Evolutionary conservation across 2,888 invertebrate species (phyloP), one percentile per base, ranked within the genome.

Genomic region (Shargacucullia verbasci): DNA sequence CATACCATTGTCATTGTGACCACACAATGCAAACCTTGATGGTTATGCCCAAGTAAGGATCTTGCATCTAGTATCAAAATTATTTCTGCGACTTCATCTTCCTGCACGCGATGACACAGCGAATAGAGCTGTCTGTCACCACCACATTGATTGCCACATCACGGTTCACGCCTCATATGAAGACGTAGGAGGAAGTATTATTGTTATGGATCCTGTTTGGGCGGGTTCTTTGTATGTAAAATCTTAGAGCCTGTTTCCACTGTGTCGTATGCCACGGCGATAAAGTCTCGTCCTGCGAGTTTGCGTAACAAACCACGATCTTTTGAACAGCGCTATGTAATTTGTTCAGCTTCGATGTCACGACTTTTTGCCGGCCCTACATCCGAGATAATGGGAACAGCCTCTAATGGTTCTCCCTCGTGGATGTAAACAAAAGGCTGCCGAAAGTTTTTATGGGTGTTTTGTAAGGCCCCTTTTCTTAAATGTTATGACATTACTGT

Each of bases 31-130:
- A 46, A 59, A 50, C 73, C 70, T 76, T 76, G 67, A 43, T 41
- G 39, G 38, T 37, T 58, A 48, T 59, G 44, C 11, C 48, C 43
- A 45, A 58, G 35, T 29, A 47, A 48, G 56, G 65, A 59, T 60
- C 25, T 43, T 27, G 56, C 46, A 57, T 56, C 39, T 44, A n/a
- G n/a, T n/a, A n/a, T n/a, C n/a, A 13, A 41, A 55, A 59, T 58
- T 60, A 40, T 48, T 60, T 62, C 35, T 45, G 48, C 43, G 14
- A 31, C 66, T 58, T 44, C 57, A 59, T 76, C 81, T 83, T 84
- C 83, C 83, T 80, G 78, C 52, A 67, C 20, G 62, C 61, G 58
- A 81, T 81, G 78, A 80, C 71, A 76, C 29, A 47, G 79, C 78
- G 70, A 54, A 77, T 78, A 73, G 63, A 78, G 70, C 61, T 71